Evolutionary conservation across 2,888 invertebrate genomes (phyloP).

Genomic region (Conistra vaccinii): DNA sequence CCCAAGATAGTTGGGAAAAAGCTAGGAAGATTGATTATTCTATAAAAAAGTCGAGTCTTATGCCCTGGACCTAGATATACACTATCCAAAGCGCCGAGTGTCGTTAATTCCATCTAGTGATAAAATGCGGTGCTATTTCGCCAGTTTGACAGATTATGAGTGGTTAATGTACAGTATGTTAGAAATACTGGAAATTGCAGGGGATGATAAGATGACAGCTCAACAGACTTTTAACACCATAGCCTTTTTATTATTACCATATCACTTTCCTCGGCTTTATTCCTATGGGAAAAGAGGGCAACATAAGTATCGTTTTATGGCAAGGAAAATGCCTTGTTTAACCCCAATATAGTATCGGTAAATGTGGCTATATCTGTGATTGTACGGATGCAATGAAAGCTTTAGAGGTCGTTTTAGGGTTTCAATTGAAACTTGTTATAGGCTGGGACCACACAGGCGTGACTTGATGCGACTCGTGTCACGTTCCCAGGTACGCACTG

Average conservation of each 20-base stretch:
- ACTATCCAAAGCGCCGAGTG: too few species aligned
- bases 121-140: too few species aligned
- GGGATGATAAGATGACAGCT: neutral
- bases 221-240: neutral
- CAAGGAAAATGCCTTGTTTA: conserved; percentile 33
- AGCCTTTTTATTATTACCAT: conserved; percentile 13
- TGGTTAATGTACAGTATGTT: too few species aligned
- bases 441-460: neutral
- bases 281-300: neutral
- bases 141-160: too few species aligned
- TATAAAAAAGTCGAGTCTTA: too few species aligned
- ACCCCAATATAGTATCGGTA: conserved; percentile 17
- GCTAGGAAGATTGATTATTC: neutral
- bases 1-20: neutral
- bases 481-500: neutral
- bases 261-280: conserved; percentile 5
- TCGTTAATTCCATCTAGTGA: too few species aligned
- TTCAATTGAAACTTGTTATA: conserved; percentile 13
- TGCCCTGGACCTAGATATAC: too few species aligned
- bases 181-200: neutral
- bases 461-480: neutral
- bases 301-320: conserved; percentile 25
- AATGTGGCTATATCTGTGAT: conserved; percentile 22
- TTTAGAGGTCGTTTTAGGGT: conserved; percentile 15
- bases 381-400: conserved; percentile 17